A percentile compares a stretch with the other conserved stretches of the same genome.
Evolutionary conservation across 2,113 vertebrate genomes (phyloP).

Genomic region (Origma solitaria): DNA sequence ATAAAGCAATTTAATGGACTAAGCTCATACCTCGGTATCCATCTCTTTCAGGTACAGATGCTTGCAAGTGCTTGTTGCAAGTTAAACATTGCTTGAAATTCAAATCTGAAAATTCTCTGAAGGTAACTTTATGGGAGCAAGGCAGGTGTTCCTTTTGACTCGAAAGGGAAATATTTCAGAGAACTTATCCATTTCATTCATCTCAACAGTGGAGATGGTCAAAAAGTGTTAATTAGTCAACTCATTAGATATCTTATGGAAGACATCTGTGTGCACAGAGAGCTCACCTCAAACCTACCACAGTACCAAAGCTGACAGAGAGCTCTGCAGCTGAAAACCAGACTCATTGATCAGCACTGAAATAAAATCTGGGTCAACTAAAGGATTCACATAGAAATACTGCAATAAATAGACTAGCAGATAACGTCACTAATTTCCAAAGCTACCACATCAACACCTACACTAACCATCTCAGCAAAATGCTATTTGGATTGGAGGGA

Average conservation of each 20-base stretch:
- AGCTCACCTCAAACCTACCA: neutral
- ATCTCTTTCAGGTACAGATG: neutral
- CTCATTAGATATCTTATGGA: neutral
- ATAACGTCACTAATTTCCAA: neutral
- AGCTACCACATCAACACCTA: neutral
- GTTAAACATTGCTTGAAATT: neutral
- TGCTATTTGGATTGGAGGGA: neutral
- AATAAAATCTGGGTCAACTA: neutral
- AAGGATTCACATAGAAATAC: neutral
- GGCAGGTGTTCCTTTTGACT: neutral
- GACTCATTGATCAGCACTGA: neutral
- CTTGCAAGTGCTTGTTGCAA: neutral
- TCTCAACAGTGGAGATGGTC: neutral
- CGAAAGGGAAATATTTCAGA: neutral
- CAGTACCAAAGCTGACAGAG: neutral
- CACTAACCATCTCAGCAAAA: neutral
- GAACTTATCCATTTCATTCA: neutral
- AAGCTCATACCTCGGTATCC: rapidly evolving
- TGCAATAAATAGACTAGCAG: neutral
- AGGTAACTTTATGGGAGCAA: neutral
- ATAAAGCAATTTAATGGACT: neutral
- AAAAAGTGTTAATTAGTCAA: neutral
- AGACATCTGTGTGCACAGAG: neutral
- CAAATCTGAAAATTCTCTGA: neutral
- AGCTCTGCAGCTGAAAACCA: neutral